Conservation (phyloP, 2,888 invertebrate species). For the Ophraella communa region DNA sequence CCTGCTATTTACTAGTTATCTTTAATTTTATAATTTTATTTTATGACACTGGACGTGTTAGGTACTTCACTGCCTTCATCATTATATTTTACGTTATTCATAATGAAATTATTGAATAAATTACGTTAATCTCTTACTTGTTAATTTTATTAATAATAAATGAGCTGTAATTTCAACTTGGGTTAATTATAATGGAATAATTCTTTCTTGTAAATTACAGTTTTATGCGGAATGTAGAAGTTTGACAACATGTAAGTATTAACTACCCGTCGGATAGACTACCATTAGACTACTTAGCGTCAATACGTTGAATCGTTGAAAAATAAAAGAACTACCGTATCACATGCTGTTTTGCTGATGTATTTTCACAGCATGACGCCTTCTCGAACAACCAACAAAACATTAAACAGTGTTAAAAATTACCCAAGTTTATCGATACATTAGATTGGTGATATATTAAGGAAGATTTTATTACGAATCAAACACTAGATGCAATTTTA, state of each 20-base stretch:
- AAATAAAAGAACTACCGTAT: conserved; percentile 36
- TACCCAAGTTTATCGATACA: conserved; percentile 2
- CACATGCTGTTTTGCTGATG: conserved; percentile 52
- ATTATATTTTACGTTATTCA: too few relatives aligned
- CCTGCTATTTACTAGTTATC: too few relatives aligned
- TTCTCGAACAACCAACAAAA: conserved; percentile 38
- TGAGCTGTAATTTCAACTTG: too few relatives aligned
- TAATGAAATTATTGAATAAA: too few relatives aligned
- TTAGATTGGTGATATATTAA: conserved; percentile 8
- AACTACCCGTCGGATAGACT: conserved; percentile 24
- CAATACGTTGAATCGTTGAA: conserved; percentile 24
- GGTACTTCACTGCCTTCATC: too few relatives aligned
- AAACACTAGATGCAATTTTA: not conserved
- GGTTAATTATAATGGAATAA: too few relatives aligned
- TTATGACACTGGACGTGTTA: too few relatives aligned
- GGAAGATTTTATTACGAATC: not conserved
- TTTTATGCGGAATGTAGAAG: too few relatives aligned
- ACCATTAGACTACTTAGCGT: conserved; percentile 28
- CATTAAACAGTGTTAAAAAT: conserved; percentile 39
- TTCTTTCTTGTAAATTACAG: too few relatives aligned
- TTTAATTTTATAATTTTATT: too few relatives aligned
- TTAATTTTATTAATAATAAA: too few relatives aligned
- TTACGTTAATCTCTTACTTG: too few relatives aligned
- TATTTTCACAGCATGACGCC: conserved; percentile 54
- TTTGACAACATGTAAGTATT: not conserved